phyloP scores from a whole-genome alignment of 2,888 invertebrate genomes.

The Harpagoxenus sublaevis region DNA sequence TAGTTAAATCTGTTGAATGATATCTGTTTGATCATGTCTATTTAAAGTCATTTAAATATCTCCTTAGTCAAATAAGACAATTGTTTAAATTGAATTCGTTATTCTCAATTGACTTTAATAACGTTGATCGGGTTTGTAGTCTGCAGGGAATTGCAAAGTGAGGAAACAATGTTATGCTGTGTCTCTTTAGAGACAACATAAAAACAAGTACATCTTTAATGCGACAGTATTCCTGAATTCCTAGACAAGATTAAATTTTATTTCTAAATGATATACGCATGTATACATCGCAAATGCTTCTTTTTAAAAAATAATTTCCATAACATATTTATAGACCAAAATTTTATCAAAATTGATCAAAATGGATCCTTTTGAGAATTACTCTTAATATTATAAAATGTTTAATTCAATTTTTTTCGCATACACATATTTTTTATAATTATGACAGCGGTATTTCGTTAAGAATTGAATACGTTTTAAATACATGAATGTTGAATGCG shows the following conservation, averaged over 20 bases:
- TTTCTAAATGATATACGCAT: neutral
- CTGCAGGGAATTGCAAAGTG: neutral
- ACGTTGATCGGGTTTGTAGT: neutral
- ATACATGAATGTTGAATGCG: neutral
- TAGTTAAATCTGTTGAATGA: too few species aligned
- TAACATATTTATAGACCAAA: neutral
- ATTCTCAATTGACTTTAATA: neutral
- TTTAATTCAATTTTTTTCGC: neutral
- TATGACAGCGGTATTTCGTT: neutral
- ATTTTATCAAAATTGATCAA: neutral
- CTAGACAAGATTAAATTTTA: neutral
- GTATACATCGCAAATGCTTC: neutral
- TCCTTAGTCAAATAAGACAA: neutral
- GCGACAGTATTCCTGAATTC: neutral
- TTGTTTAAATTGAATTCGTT: neutral
- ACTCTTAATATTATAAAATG: neutral
- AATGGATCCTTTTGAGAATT: neutral
- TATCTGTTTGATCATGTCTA: neutral
- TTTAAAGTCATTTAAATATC: conserved; percentile 2
- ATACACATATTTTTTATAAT: neutral
- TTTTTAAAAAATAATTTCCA: neutral
- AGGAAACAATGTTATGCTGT: neutral
- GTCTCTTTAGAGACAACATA: neutral
- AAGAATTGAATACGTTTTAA: neutral
- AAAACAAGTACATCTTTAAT: neutral